Base-by-base conservation (phyloP, 2,113 vertebrate genomes). In the Istiophorus platypterus region DNA sequence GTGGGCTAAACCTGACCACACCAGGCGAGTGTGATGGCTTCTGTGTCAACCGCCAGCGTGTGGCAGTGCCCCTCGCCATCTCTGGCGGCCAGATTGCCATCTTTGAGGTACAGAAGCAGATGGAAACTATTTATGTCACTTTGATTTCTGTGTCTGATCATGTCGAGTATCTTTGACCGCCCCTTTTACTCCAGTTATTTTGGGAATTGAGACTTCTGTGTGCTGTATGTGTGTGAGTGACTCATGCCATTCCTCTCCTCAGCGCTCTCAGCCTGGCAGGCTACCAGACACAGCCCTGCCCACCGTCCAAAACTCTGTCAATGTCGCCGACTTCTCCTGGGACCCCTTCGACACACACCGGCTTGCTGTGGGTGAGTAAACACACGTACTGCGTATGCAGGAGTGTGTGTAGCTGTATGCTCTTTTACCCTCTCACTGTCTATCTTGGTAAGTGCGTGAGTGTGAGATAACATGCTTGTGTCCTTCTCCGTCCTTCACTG, bases 11-110 rank as follows among this genome's bases (percentile, higher is more conserved):
- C 93, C 96, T 99, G 84, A 99, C 97, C 52, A 99, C 96, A 0
- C 98, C 98, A 0, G 98, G 98, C 0, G 98, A 99, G 91, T 94
- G 96, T 0, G 96, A 99, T 0, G 97, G 98, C 81, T 97, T 99
- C 95, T 97, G 96, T 2, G 93, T 95, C 80, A 99, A 99, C 91
- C 82, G 37, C 14, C 92, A 95, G 41, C 94, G 83, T 0, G 86
- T 96, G 0, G 98, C 98, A 0, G 93, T 99, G 54, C 98, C 98
- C 0, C 93, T 99, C 78, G 93, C 97, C 84, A 96, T 96, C 1
- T 93, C 97, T 0, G 98, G 98, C 0, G 97, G 98, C 15, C 98
- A 99, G 93, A 97, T 99, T 6, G 96, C 96, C 0, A 1, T 99
- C 52, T 93, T 98, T 0, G 97, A 99, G 97, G 98, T 98, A 76